These are phyloP conservation scores for Balaeniceps rex DNA, from an alignment of 2,113 vertebrate species.

Conservation along the genomic window DNA sequence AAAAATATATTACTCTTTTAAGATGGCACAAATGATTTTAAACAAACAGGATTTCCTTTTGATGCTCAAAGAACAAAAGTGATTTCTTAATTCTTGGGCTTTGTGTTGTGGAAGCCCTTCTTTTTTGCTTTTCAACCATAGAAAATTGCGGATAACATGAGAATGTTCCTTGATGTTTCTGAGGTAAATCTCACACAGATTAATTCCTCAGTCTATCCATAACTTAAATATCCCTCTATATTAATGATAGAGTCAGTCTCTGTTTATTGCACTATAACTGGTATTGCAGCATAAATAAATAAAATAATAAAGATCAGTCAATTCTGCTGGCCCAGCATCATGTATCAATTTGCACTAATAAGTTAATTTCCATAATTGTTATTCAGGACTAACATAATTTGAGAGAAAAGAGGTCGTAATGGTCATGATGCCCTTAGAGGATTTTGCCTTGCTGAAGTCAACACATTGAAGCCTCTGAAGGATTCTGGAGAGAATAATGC, in stretches of 20 bases:
- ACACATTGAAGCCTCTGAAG: background rate
- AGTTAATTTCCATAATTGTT: constrained; percentile 47
- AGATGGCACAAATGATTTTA: background rate
- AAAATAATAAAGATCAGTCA: constrained; percentile 12
- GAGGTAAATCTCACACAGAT: background rate
- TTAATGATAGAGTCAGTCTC: background rate
- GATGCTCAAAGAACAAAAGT: background rate
- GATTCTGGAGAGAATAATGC: background rate
- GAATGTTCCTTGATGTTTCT: background rate
- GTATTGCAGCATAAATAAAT: constrained; percentile 33
- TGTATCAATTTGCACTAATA: constrained; percentile 42
- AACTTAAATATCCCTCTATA: background rate
- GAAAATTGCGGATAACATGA: background rate
- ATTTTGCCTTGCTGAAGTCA: constrained; percentile 49
- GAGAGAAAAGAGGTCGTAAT: constrained; percentile 21
- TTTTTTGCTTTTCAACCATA: background rate
- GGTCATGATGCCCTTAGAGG: constrained; percentile 42
- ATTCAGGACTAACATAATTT: constrained; percentile 48
- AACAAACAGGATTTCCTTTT: background rate
- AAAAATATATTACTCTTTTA: background rate
- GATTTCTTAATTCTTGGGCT: background rate
- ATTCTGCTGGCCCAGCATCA: constrained; percentile 6
- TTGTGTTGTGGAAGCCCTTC: background rate
- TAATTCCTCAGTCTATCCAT: background rate
- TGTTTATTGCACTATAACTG: background rate